Base-by-base conservation (phyloP, 2,113 vertebrate genomes). In the Corynorhinus townsendii region DNA sequence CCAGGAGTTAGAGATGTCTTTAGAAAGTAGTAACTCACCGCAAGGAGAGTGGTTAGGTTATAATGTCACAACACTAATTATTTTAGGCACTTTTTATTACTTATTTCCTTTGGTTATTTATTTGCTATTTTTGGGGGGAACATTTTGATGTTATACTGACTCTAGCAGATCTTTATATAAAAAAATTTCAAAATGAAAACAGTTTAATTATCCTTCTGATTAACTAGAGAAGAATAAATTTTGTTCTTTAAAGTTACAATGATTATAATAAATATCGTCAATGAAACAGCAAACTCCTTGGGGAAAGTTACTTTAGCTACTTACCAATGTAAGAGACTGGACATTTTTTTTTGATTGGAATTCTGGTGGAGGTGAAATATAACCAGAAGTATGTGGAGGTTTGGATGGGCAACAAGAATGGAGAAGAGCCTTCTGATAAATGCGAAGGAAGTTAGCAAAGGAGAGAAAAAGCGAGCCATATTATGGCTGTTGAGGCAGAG, bases 61-160 rank as follows among this genome's bases (percentile, higher is more conserved):
- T 76, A 56, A 45, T 72, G 47, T 94, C 86, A 49, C 76, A 90
- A 77, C 64, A 92, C 69, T 89, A 91, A 95, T 90, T 95, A 85
- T 82, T 81, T 80, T 90, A 84, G 66, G 26, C 40, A 59, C 1
- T 76, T 94, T 80, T 90, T 52, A 82, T 95, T 90, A 17, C 72
- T 84, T 94, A 80, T 80, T 95, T 90, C 22, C 35, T 76, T 75
- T 80, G 56, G 47, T 38, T 93, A 40, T 75, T 86, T 86, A 82
- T 91, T 93, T 79, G 45, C 89, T 87, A 30, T 35, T 47, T 76
- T 95, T 90, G 20, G 59, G 71, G 45, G 52, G 85, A 66, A 69
- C 77, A 96, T 49, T 92, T 72, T 95, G 76, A 77, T 91, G 56
- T 79, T 69, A 43, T 86, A 82, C 40, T 82, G 45, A 94, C 28